phyloP scores from a whole-genome alignment of 2,113 vertebrate species.

The Meleagris gallopavo region DNA sequence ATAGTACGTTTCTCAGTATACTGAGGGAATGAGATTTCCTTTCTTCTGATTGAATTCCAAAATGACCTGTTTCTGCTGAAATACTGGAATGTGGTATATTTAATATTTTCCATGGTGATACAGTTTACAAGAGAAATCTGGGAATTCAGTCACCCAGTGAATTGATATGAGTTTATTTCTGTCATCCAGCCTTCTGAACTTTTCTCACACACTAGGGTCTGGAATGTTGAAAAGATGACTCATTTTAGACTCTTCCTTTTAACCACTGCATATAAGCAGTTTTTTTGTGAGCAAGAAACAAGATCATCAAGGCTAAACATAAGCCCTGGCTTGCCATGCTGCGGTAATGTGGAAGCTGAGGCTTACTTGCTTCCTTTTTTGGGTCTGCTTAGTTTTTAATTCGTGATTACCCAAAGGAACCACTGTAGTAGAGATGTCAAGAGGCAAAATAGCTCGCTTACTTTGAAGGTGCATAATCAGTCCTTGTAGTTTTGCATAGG shows the following conservation, averaged over 20 bases:
- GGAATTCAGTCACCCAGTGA: not conserved
- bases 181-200: not conserved
- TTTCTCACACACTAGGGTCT: not conserved
- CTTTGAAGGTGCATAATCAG: not conserved
- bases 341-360: constrained; percentile 39
- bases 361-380: constrained; percentile 32
- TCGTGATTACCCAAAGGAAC: not conserved
- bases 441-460: fast-evolving
- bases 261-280: not conserved
- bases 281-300: constrained; percentile 22
- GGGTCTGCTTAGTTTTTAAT: not conserved
- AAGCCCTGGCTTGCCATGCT: not conserved
- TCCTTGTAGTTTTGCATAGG: not conserved
- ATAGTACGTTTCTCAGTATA: not conserved
- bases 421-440: not conserved
- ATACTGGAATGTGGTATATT: not conserved
- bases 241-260: constrained; percentile 15
- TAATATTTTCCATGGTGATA: not conserved
- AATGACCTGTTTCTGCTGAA: not conserved
- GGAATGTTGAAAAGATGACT: not conserved
- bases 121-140: not conserved
- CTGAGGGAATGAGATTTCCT: not conserved
- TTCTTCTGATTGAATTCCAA: not conserved
- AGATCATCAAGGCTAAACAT: not conserved
- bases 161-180: not conserved